Evolutionary conservation across 2,113 vertebrate species (phyloP).

Genomic region (Collichthys lucidus): DNA sequence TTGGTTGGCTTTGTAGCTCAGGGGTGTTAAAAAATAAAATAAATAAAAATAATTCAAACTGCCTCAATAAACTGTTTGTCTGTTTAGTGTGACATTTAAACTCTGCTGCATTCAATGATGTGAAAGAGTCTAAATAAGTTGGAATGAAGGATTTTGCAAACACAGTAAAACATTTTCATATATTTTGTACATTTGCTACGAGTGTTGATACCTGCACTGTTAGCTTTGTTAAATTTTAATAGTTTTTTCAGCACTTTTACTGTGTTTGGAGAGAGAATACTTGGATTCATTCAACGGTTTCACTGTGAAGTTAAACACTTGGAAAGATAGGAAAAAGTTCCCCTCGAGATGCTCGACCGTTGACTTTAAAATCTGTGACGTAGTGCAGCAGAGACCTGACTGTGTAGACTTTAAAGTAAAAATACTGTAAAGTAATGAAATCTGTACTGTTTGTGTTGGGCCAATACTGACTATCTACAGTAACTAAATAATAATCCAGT

Average conservation of each 20-base stretch:
- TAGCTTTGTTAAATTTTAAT: background rate
- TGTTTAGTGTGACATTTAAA: background rate
- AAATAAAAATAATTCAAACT: background rate
- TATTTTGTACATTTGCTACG: too few species aligned
- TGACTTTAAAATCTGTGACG: constrained; percentile 14
- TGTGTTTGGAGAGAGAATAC: background rate
- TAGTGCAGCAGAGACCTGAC: too few species aligned
- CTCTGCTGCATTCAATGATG: background rate
- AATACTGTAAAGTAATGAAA: background rate
- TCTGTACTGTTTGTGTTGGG: too few species aligned
- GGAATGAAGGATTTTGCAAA: background rate
- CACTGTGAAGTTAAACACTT: background rate
- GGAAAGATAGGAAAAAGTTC: background rate
- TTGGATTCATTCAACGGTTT: background rate
- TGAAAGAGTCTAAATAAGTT: background rate
- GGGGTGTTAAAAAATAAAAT: background rate
- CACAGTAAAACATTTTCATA: background rate
- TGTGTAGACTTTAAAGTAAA: background rate
- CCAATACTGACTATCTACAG: background rate
- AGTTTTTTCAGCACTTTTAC: background rate
- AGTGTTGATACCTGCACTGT: background rate
- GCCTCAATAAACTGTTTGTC: background rate
- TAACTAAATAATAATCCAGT: background rate
- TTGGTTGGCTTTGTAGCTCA: background rate
- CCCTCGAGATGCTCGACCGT: background rate